Percentiles rank a stretch among this genome's conserved stretches.
Evolutionary conservation across 2,888 invertebrate genomes (phyloP).

Genomic region (Marasmarcha lunaedactyla): DNA sequence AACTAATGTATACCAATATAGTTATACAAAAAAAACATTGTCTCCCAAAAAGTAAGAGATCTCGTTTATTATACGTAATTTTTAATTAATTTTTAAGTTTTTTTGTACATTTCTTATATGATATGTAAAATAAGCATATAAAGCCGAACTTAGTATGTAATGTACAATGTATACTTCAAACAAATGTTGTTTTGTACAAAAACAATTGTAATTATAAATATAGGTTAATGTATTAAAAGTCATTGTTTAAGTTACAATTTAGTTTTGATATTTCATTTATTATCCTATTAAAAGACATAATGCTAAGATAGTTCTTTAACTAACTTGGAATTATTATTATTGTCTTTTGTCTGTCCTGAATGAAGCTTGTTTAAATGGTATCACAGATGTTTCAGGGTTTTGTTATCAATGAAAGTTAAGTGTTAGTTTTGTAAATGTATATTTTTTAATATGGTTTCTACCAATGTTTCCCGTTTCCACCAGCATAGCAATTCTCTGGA

Average conservation of each 20-base stretch:
- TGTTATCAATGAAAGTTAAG: no score
- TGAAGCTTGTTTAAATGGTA: no score
- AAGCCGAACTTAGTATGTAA: slow-evolving; percentile 37
- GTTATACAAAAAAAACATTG: neutral
- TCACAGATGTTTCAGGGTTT: no score
- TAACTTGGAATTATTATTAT: no score
- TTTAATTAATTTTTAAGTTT: slow-evolving; percentile 31
- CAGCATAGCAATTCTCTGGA: no score
- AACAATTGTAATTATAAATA: slow-evolving; percentile 58
- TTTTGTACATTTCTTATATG: slow-evolving; percentile 16
- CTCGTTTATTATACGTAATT: slow-evolving; percentile 61
- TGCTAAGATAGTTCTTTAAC: no score
- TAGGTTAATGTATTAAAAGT: slow-evolving; percentile 61
- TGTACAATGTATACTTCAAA: slow-evolving; percentile 40
- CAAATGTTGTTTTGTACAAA: slow-evolving; percentile 65
- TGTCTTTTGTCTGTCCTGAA: no score
- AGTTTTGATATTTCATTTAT: slow-evolving; percentile 40
- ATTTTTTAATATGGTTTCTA: no score
- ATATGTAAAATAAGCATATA: slow-evolving; percentile 11
- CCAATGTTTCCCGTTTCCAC: no score
- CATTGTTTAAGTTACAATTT: slow-evolving; percentile 64
- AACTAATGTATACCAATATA: no score
- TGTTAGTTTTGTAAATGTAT: no score
- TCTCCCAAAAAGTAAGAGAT: slow-evolving; percentile 41
- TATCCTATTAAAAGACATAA: neutral